Percentiles rank a stretch among this genome's conserved stretches.
Evolutionary conservation across 2,113 vertebrate species (phyloP).

Genomic region (Pteropus alecto): DNA sequence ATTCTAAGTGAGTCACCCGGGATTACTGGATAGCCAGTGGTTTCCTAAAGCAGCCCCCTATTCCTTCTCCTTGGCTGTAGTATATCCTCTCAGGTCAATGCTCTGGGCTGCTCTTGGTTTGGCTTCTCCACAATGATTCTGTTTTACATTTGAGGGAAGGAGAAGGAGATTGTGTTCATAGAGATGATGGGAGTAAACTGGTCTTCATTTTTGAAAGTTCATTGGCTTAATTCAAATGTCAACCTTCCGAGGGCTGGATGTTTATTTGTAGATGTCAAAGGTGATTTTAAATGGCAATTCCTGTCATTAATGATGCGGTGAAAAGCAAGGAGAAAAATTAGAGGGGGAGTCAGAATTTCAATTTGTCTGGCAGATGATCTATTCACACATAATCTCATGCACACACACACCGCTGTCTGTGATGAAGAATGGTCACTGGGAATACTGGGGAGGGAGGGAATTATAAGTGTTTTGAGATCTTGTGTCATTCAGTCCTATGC

Average conservation of each 20-base stretch:
- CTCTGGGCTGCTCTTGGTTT: not conserved
- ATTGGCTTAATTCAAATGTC: conserved; percentile 60
- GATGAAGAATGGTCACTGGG: conserved; percentile 80
- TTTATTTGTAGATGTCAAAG: conserved; percentile 56
- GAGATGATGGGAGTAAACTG: not conserved
- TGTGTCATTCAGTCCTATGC: conserved; percentile 41
- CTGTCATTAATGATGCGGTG: conserved; percentile 34
- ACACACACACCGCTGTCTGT: conserved; percentile 73
- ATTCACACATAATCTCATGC: not conserved
- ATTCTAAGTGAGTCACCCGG: not conserved
- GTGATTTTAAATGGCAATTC: conserved; percentile 39
- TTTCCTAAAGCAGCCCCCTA: not conserved
- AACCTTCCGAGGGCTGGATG: not conserved
- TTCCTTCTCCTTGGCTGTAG: not conserved
- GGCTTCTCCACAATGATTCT: not conserved
- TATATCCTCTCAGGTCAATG: no score
- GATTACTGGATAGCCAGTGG: not conserved
- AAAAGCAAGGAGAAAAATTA: conserved; percentile 33
- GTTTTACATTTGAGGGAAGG: not conserved
- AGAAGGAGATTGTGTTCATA: not conserved
- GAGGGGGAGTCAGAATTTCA: conserved; percentile 22
- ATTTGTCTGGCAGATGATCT: conserved; percentile 39
- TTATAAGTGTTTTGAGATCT: conserved; percentile 61
- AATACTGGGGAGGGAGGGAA: conserved; percentile 34
- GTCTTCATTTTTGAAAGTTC: conserved; percentile 47